Evolutionary conservation across 2,113 vertebrate species (phyloP).

Genomic region (Aegithalos caudatus): DNA sequence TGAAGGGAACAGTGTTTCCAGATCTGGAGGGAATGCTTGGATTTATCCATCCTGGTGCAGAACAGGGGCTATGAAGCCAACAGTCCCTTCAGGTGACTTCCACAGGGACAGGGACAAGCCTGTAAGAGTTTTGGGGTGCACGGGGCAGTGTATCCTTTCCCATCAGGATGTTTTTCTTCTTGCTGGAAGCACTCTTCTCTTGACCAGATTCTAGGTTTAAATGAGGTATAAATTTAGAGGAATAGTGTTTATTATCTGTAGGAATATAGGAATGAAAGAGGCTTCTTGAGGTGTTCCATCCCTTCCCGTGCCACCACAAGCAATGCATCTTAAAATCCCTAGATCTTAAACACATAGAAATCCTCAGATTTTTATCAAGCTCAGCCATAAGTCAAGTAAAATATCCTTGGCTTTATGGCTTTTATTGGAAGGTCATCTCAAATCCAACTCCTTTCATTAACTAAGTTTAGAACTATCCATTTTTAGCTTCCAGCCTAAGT

Average conservation of each 20-base stretch:
- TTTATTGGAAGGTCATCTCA: not conserved
- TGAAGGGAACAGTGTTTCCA: not conserved
- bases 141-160: not conserved
- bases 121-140: not conserved
- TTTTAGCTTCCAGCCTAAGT: not conserved
- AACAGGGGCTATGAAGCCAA: rapidly evolving
- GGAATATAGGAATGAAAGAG: not conserved
- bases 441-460: not conserved
- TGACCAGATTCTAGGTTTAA: not conserved
- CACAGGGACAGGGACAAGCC: no score
- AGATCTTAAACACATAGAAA: not conserved
- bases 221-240: not conserved
- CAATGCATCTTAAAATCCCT: not conserved
- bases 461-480: not conserved
- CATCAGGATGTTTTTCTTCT: not conserved
- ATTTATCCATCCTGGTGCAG: not conserved
- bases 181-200: not conserved
- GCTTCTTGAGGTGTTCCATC: not conserved
- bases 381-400: not conserved
- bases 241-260: not conserved
- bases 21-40: not conserved
- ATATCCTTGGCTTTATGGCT: not conserved
- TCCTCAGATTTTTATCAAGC: not conserved
- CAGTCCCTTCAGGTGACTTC: not conserved
- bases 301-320: not conserved